Evolutionary conservation across 2,888 invertebrate genomes (phyloP), one percentile per base, ranked within the genome.

Genomic region (Strigamia transsilvanica): DNA sequence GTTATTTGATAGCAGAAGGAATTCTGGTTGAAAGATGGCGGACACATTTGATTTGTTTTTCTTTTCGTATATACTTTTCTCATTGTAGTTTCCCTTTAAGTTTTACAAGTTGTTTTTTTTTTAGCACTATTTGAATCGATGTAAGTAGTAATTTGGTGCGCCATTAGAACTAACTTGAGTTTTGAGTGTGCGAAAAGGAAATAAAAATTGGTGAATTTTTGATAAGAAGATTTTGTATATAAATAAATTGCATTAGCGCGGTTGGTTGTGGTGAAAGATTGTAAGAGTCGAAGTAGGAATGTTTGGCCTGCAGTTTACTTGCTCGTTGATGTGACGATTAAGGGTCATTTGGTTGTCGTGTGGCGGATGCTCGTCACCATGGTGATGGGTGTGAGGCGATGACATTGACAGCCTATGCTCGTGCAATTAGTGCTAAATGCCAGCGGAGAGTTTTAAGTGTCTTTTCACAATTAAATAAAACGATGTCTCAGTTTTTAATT

Each of bases 291-390:
- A 10, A 46, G 46, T n/a, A 46, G 46, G 46, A 46, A 46, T 46
- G 46, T 66, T 66, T 66, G 61, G 61, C 61, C 61, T 23, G 61
- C 61, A 66, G 61, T 66, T 66, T 66, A 66, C 61, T 66, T 66
- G 61, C 61, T 23, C 61, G 23, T 66, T 66, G 21, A 66, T 66
- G 21, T 66, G 61, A 9, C 61, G 21, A 66, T 66, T 66, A 66
- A 66, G 61, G 61, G 61, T 66, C 61, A 66, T 66, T 66, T 66
- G 61, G 21, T 66, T 66, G 61, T 66, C 61, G 61, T 23, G 21
- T 66, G 23, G 23, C 61, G 21, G 61, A 46, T 46, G 61, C 21
- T 66, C 61, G 61, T 66, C 46, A 46, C 46, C 46, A 46, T 46
- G 46, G 46, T 46, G 46, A 46, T 46, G 46, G 46, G 46, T 46